Conservation (phyloP, 30 jellyfish, hydroid and myxozoan species). For the Pseudorhiza aurosa region DNA sequence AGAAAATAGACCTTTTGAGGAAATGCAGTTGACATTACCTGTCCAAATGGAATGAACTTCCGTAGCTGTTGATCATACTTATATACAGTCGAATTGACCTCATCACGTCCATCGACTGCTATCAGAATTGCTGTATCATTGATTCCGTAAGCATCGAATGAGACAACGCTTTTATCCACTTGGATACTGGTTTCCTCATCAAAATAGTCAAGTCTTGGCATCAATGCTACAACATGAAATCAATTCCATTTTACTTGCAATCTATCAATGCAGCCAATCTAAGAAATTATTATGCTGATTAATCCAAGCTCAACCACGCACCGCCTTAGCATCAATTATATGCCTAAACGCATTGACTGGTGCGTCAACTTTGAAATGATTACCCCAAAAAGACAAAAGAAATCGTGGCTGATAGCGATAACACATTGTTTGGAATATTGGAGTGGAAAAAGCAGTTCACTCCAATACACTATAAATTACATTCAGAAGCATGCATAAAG, state of each 20-base stretch:
- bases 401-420: too few species aligned
- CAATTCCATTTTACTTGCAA: not conserved
- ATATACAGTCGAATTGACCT: conserved; percentile 39
- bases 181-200: not conserved
- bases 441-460: not conserved
- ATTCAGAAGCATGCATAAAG: too few species aligned
- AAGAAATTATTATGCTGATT: not conserved
- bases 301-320: too few species aligned
- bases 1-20: not conserved
- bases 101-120: not conserved
- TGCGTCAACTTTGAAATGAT: too few species aligned
- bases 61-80: not conserved
- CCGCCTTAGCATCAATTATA: too few species aligned
- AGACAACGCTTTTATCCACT: conserved; percentile 7
- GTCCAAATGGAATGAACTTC: conserved; percentile 1
- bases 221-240: conserved; percentile 15
- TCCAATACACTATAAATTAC: not conserved
- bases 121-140: conserved; percentile 28
- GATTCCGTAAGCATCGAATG: conserved; percentile 41
- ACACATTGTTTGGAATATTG: too few species aligned
- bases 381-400: too few species aligned
- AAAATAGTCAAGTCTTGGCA: conserved; percentile 53
- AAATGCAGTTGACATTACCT: conserved; percentile 26
- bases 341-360: too few species aligned
- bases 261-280: not conserved